phyloP scores from a whole-genome alignment of 2,797 vertebrate genomes.

The Spheniscus humboldti region DNA sequence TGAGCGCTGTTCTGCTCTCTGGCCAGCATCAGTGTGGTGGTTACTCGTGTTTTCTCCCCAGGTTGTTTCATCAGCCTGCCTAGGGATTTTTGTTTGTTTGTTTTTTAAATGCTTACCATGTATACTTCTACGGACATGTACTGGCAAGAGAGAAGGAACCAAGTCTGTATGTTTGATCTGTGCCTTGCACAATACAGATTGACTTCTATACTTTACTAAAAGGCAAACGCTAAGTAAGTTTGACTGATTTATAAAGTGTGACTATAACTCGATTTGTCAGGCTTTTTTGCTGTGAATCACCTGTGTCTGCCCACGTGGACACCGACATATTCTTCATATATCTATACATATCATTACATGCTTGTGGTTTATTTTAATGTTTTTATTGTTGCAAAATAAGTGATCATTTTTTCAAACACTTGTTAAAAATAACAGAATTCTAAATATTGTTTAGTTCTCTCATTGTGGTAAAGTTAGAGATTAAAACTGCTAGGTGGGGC shows the following conservation, averaged over 20 bases:
- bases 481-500: background rate
- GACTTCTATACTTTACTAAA: background rate
- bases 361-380: background rate
- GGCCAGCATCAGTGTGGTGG: background rate
- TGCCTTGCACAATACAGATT: background rate
- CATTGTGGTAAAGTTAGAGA: background rate
- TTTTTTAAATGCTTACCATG: background rate
- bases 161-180: background rate
- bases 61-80: background rate
- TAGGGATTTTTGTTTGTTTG: background rate
- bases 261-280: background rate
- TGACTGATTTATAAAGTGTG: background rate
- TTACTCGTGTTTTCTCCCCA: background rate
- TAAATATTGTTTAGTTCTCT: background rate
- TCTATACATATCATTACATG: background rate
- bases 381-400: background rate
- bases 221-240: background rate
- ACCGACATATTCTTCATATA: background rate
- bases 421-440: background rate
- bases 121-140: background rate
- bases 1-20: background rate
- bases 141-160: background rate
- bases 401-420: background rate
- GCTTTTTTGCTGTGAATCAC: background rate
- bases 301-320: background rate